Percentiles rank a stretch among this genome's conserved stretches.
Conservation (phyloP, 2,888 invertebrate genomes). For the Philonicus albiceps region DNA sequence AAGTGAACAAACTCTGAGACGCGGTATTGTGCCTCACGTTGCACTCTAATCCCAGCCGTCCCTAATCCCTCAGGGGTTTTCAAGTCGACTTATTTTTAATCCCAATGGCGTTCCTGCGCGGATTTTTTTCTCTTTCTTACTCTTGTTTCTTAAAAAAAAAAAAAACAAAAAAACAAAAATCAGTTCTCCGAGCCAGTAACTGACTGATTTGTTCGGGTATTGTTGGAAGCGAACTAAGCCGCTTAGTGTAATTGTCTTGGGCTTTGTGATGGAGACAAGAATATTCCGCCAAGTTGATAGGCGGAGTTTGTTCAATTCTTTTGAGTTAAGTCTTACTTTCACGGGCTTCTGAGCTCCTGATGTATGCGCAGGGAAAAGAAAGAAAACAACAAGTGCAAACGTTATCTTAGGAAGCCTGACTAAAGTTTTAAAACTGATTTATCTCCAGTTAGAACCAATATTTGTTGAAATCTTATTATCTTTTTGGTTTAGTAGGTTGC, state of each 20-base stretch:
- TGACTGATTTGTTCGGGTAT: conserved; percentile 5
- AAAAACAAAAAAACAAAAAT: no score
- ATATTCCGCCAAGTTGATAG: background rate
- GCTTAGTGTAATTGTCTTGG: conserved; percentile 9
- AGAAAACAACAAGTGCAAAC: background rate
- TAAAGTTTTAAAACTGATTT: no score
- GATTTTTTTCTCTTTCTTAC: background rate
- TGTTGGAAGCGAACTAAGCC: background rate
- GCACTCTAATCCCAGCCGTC: background rate
- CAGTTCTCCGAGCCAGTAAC: background rate
- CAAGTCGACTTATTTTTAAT: background rate
- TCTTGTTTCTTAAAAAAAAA: background rate
- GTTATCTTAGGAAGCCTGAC: no score
- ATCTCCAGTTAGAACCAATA: no score
- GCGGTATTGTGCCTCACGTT: background rate
- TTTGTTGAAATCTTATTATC: no score
- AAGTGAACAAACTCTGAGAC: background rate
- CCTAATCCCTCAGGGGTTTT: background rate
- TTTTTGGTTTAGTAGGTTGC: no score
- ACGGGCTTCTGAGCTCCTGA: background rate
- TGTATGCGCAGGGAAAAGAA: background rate
- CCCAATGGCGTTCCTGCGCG: background rate
- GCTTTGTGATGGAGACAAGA: background rate
- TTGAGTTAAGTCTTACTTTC: background rate
- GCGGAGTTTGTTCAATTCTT: background rate